Evolutionary conservation across 2,888 invertebrate species (phyloP).

Genomic region (Tipula confusa): DNA sequence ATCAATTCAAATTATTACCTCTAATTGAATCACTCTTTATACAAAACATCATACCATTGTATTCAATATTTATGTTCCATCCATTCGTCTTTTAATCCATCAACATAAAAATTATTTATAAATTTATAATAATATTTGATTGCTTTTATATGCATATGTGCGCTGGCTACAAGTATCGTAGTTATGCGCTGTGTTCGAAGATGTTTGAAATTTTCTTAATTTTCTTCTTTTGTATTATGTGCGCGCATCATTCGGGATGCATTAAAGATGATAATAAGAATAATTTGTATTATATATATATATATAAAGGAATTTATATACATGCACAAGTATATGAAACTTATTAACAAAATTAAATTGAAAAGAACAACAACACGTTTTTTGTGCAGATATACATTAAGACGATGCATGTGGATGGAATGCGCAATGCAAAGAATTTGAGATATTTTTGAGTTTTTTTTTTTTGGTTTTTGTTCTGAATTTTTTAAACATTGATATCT

Average conservation of each 20-base stretch:
- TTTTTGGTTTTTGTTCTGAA: neutral
- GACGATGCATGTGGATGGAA: neutral
- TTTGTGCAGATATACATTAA: neutral
- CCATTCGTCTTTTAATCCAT: constrained; percentile 20
- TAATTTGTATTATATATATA: neutral
- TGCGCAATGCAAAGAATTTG: neutral
- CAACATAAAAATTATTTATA: neutral
- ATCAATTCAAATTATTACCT: too few species aligned
- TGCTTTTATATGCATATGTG: neutral
- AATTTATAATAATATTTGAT: constrained; percentile 4
- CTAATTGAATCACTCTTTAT: neutral
- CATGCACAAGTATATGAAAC: neutral
- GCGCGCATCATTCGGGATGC: constrained; percentile 12
- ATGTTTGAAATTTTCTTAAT: neutral
- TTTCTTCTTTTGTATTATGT: neutral
- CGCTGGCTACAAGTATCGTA: neutral
- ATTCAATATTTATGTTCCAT: neutral
- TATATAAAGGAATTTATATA: neutral
- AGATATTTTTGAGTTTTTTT: neutral
- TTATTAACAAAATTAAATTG: constrained; percentile 17
- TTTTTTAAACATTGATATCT: too few species aligned
- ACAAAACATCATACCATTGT: neutral
- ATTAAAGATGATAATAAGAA: neutral
- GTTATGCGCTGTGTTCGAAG: neutral
- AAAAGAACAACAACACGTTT: neutral